Conservation (phyloP, 2,113 vertebrate species). For the Egretta garzetta region DNA sequence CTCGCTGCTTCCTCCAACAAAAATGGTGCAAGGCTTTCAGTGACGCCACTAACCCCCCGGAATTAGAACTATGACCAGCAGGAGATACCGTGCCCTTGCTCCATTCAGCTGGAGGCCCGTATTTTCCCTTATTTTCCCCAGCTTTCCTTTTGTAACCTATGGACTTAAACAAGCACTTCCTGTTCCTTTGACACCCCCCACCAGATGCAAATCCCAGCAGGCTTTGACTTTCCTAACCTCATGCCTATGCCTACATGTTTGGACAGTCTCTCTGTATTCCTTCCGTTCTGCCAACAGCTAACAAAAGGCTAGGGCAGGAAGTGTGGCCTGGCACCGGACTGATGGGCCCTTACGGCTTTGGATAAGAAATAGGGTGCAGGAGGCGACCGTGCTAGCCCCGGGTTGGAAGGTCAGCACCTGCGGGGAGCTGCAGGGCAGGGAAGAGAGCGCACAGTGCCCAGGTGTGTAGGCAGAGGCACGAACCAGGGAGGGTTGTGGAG, state of each 20-base stretch:
- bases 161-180: background rate
- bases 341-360: background rate
- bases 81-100: background rate
- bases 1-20: background rate
- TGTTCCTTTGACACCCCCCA: background rate
- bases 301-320: background rate
- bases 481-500: background rate
- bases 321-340: background rate
- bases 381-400: background rate
- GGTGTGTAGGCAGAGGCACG: background rate
- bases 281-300: background rate
- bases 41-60: background rate
- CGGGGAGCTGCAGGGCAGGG: background rate
- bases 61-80: background rate
- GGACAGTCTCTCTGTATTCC: background rate
- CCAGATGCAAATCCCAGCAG: background rate
- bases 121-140: background rate
- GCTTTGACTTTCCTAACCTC: background rate
- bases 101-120: background rate
- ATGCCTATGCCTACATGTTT: accelerated
- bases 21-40: background rate
- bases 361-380: background rate
- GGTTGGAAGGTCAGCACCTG: background rate
- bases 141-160: background rate
- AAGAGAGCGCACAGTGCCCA: accelerated